Percentiles rank a stretch among this genome's conserved stretches.
Conservation (phyloP, 2,888 invertebrate species). For the Gnatocerus cornutus region DNA sequence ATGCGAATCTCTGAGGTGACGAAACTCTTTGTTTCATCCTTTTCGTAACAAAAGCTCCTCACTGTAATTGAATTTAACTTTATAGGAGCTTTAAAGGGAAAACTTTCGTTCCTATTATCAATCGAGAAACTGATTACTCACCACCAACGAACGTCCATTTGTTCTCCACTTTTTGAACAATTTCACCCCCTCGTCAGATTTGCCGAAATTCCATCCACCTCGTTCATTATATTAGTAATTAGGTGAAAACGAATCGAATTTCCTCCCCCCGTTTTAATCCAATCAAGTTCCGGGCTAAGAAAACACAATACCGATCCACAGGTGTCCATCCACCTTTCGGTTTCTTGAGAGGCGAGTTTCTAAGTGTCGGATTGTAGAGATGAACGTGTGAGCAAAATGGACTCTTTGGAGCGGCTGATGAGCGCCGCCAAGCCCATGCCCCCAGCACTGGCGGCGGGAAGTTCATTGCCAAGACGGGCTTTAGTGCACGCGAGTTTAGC, state of each 20-base stretch:
- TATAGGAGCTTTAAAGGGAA: constrained; percentile 33
- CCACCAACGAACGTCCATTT: constrained; percentile 15
- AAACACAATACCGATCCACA: constrained; percentile 25
- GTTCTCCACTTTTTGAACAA: constrained; percentile 9
- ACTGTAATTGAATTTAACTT: constrained; percentile 41
- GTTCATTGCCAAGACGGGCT: constrained; percentile 78
- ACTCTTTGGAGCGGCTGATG: constrained; percentile 88
- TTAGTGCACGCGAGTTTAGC: constrained; percentile 86
- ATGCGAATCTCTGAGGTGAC: constrained; percentile 21
- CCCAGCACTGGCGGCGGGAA: constrained; percentile 72
- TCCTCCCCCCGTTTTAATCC: constrained; percentile 34
- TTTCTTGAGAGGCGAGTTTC: constrained; percentile 35
- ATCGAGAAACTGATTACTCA: constrained; percentile 13
- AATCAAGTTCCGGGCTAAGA: constrained; percentile 4
- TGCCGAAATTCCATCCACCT: constrained; percentile 14
- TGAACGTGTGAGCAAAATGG: constrained; percentile 73
- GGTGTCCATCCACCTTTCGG: constrained; percentile 30
- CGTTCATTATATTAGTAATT: constrained; percentile 23
- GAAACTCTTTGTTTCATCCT: constrained; percentile 33
- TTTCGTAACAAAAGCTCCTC: constrained; percentile 30
- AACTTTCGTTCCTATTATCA: constrained; percentile 42
- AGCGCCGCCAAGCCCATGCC: constrained; percentile 80
- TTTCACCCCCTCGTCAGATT: background rate
- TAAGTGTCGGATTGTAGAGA: constrained; percentile 6
- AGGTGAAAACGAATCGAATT: constrained; percentile 33